Percentiles rank a stretch among this genome's conserved stretches.
Conservation (phyloP, 2,888 invertebrate genomes). For the Arrhopalites spinosus region DNA sequence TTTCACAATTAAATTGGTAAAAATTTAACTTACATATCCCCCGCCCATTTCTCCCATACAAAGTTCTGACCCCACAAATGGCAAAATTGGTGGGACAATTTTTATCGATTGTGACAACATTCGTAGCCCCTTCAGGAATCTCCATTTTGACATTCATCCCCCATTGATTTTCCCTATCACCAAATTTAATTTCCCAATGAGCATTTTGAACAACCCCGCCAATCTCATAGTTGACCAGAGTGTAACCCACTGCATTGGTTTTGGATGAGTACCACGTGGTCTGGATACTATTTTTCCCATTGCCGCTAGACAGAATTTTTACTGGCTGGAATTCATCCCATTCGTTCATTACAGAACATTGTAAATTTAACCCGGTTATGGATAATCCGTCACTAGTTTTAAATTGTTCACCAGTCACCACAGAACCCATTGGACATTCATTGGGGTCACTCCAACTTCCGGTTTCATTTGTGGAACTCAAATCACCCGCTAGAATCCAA, state of each 20-base stretch:
- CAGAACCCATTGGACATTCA: too few relatives aligned
- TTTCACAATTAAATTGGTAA: too few relatives aligned
- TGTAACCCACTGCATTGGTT: background rate
- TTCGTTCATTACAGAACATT: background rate
- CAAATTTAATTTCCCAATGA: background rate
- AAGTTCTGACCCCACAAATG: background rate
- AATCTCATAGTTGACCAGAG: background rate
- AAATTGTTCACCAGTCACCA: background rate
- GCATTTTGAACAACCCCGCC: background rate
- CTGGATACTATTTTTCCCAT: background rate
- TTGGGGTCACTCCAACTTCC: too few relatives aligned
- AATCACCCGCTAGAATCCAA: too few relatives aligned
- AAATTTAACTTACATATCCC: too few relatives aligned
- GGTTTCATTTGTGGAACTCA: too few relatives aligned
- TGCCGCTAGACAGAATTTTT: background rate
- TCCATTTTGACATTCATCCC: too few relatives aligned
- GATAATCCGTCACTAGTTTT: background rate
- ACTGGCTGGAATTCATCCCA: background rate
- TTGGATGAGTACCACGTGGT: background rate
- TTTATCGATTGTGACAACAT: background rate
- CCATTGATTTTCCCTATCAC: background rate
- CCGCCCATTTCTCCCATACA: background rate
- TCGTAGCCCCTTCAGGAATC: background rate
- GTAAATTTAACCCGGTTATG: background rate
- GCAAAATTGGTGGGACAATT: background rate